phyloP scores from a whole-genome alignment of 2,113 vertebrate genomes.

The Pao palembangensis region DNA sequence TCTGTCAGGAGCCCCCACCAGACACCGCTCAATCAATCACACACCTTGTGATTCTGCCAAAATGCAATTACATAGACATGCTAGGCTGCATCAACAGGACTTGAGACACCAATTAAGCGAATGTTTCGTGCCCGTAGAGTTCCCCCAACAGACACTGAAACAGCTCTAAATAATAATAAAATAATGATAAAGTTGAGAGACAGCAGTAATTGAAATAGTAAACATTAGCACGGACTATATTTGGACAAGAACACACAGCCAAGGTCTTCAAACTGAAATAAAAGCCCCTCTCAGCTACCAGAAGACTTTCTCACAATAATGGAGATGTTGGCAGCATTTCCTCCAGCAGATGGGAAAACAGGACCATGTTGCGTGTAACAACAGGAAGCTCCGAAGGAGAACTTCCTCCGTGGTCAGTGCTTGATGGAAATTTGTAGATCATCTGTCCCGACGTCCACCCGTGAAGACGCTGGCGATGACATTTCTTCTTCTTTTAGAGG shows the following conservation, averaged over 20 bases:
- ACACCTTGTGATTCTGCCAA: no score
- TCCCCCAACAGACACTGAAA: no score
- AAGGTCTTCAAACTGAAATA: conserved; percentile 26
- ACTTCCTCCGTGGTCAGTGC: neutral
- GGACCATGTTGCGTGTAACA: conserved; percentile 17
- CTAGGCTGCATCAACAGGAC: no score
- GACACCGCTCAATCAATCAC: no score
- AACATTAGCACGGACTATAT: neutral
- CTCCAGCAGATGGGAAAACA: conserved; percentile 38
- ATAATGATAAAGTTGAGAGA: no score
- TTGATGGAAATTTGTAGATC: neutral
- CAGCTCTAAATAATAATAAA: no score
- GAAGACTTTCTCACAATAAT: conserved; percentile 26
- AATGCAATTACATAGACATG: no score
- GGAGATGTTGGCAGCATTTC: conserved; percentile 19
- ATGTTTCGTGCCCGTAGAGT: no score
- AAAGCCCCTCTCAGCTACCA: conserved; percentile 13
- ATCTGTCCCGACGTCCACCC: conserved; percentile 13
- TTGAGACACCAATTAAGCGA: no score
- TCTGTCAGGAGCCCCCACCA: no score
- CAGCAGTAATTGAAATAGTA: neutral
- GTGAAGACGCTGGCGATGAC: neutral
- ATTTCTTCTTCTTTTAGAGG: neutral
- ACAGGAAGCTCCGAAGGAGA: conserved; percentile 17
- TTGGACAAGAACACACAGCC: conserved; percentile 1